Conservation (phyloP, 2,888 invertebrate genomes). For the Ephialtes manifestator region DNA sequence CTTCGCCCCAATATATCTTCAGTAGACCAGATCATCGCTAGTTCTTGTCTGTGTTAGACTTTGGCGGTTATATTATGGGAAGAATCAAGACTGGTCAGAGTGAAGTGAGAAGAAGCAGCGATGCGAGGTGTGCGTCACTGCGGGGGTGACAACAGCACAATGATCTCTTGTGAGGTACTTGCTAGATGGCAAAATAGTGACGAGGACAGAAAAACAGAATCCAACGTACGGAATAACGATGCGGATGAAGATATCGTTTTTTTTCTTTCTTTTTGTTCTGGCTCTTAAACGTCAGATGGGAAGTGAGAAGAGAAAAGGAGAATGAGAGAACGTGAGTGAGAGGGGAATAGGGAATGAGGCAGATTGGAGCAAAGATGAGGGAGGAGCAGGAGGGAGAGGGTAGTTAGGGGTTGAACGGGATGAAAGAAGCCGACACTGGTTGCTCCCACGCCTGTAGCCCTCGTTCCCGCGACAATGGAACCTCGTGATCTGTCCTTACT, state of each 20-base stretch:
- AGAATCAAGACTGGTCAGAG: constrained; percentile 32
- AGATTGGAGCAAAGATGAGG: constrained; percentile 47
- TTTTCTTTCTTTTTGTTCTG: constrained; percentile 6
- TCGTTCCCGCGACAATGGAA: constrained; percentile 79
- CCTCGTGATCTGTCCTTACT: constrained; percentile 79
- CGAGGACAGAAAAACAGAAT: constrained; percentile 8
- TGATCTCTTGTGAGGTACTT: constrained; percentile 58
- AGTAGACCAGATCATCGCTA: background rate
- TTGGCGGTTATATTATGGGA: constrained; percentile 6
- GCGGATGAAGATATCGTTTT: constrained; percentile 42
- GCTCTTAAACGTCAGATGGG: constrained; percentile 21
- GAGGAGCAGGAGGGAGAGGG: constrained; percentile 66
- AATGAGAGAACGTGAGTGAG: constrained; percentile 66
- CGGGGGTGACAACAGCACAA: constrained; percentile 65
- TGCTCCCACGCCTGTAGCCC: constrained; percentile 83
- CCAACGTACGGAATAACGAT: constrained; percentile 37
- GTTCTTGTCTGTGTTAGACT: background rate
- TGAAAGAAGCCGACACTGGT: constrained; percentile 82
- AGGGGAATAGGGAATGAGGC: constrained; percentile 60
- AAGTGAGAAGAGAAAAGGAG: constrained; percentile 26
- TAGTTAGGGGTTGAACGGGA: constrained; percentile 76
- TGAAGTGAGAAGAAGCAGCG: constrained; percentile 32
- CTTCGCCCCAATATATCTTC: constrained; percentile 2
- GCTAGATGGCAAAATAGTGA: constrained; percentile 55
- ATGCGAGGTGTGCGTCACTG: constrained; percentile 42